phyloP scores from a whole-genome alignment of 2,797 vertebrate species.

The Psittacula echo region DNA sequence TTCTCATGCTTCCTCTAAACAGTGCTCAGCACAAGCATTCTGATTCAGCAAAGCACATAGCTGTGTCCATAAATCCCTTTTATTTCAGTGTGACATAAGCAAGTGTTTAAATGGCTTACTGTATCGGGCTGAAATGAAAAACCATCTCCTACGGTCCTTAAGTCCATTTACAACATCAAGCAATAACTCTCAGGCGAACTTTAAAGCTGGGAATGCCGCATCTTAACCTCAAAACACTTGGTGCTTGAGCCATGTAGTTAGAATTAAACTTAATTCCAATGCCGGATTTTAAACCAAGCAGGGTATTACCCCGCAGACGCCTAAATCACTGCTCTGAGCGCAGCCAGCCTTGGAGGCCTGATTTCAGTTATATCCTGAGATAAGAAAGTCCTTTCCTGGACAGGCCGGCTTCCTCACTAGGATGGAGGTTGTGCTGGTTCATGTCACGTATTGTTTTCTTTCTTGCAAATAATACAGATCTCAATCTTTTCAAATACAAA shows the following conservation, averaged over 20 bases:
- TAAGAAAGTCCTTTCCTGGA: conserved; percentile 65
- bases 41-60: conserved; percentile 61
- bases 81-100: conserved; percentile 69
- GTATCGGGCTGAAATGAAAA: conserved; percentile 66
- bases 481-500: conserved; percentile 43
- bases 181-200: conserved; percentile 53
- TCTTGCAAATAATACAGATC: conserved; percentile 55
- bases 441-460: conserved; percentile 68
- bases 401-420: neutral
- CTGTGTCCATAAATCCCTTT: conserved; percentile 64
- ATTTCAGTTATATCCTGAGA: conserved; percentile 62
- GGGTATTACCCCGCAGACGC: neutral
- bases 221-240: conserved; percentile 47
- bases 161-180: conserved; percentile 55
- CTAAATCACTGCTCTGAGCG: neutral
- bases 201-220: neutral
- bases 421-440: neutral
- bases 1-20: conserved; percentile 47
- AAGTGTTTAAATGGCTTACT: conserved; percentile 70
- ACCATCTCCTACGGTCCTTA: conserved; percentile 33
- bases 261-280: conserved; percentile 17
- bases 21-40: conserved; percentile 27
- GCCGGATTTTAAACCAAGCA: neutral
- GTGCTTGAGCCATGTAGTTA: neutral
- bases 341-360: neutral